phyloP scores from a whole-genome alignment of 2,113 vertebrate genomes.

The Dasypus novemcinctus region DNA sequence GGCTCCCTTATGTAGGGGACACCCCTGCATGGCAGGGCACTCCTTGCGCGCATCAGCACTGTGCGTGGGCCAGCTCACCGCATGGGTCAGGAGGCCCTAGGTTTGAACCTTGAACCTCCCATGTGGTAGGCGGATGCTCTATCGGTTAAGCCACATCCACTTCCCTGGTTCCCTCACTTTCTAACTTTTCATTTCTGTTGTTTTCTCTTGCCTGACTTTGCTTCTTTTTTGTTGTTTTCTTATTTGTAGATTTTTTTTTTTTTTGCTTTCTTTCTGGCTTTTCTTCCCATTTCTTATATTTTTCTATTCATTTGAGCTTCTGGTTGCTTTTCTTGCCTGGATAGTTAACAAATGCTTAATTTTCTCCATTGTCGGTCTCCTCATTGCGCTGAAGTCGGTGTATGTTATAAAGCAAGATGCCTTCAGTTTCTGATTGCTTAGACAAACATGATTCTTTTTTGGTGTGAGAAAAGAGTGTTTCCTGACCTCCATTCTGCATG shows the following conservation, averaged over 20 bases:
- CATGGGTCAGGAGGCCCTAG: too few relatives aligned
- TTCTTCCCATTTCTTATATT: neutral
- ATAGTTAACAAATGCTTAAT: too few relatives aligned
- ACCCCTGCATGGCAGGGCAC: too few relatives aligned
- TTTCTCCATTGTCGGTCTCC: neutral
- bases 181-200: neutral
- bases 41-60: too few relatives aligned
- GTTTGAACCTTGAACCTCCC: too few relatives aligned
- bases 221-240: neutral
- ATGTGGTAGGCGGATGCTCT: too few relatives aligned
- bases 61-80: too few relatives aligned
- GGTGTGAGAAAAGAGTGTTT: neutral
- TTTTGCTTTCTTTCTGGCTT: neutral
- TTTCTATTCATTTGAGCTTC: neutral
- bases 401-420: neutral
- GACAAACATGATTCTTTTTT: neutral
- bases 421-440: rapidly evolving
- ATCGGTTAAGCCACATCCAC: too few relatives aligned
- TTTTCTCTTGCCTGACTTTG: neutral
- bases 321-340: neutral
- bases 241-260: neutral
- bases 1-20: too few relatives aligned
- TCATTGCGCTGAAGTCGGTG: neutral
- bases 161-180: neutral
- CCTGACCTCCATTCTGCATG: neutral